Evolutionary conservation across 2,797 vertebrate genomes (phyloP).

Genomic region (Chloroceryle amazona): DNA sequence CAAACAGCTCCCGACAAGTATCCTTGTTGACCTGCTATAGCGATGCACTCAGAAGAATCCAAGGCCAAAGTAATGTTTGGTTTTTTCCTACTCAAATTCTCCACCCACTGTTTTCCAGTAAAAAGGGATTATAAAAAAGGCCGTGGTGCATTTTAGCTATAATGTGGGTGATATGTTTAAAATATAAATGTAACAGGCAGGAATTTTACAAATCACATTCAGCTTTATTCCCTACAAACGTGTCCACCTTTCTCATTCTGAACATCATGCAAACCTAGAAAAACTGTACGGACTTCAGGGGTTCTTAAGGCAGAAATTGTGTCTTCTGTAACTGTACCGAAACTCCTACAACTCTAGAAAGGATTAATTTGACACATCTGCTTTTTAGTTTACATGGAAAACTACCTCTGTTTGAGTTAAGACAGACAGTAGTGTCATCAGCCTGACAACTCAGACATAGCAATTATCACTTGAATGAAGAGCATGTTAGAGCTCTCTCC

Average conservation of each 20-base stretch:
- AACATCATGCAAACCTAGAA: not conserved
- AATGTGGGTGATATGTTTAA: not conserved
- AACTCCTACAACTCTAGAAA: not conserved
- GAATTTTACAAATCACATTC: not conserved
- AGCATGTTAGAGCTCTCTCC: not conserved
- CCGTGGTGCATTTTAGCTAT: not conserved
- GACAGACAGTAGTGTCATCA: not conserved
- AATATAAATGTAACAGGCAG: not conserved
- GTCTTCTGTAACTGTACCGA: not conserved
- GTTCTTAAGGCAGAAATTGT: not conserved
- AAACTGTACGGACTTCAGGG: not conserved
- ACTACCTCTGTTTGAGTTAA: not conserved
- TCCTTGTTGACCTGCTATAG: constrained; percentile 5
- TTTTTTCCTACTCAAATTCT: constrained; percentile 25
- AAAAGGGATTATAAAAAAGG: not conserved
- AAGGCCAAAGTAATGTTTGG: not conserved
- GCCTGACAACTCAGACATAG: not conserved
- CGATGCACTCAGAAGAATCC: not conserved
- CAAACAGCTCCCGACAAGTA: not conserved
- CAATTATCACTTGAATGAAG: constrained; percentile 14
- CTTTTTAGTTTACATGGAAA: not conserved
- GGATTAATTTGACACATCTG: not conserved
- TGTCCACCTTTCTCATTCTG: not conserved
- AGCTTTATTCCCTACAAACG: not conserved
- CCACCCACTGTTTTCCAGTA: not conserved